phyloP scores from a whole-genome alignment of 2,888 invertebrate species.

The Amphipoea lucens region DNA sequence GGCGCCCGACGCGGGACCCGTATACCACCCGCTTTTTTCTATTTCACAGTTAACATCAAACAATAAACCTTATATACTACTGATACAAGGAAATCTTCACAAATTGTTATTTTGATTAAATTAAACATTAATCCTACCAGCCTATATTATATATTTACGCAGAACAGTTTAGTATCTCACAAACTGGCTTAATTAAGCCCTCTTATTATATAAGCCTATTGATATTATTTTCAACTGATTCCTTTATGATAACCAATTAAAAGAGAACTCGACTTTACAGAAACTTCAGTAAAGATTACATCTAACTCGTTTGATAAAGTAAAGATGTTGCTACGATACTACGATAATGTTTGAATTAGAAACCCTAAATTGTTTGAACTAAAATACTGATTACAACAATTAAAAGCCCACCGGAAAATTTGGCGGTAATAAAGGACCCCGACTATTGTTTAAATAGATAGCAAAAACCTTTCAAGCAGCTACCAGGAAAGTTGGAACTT shows the following conservation, averaged over 20 bases:
- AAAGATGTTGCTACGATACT: slow-evolving; percentile 37
- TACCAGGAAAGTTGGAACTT: slow-evolving; percentile 81
- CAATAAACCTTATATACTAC: slow-evolving; percentile 36
- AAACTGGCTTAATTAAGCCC: slow-evolving; percentile 42
- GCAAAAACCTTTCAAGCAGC: slow-evolving; percentile 82
- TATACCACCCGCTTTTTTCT: slow-evolving; percentile 75
- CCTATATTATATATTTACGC: not conserved
- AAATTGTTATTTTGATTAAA: slow-evolving; percentile 21
- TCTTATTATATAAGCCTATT: slow-evolving; percentile 50
- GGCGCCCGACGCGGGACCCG: slow-evolving; percentile 67
- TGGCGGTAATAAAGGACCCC: slow-evolving; percentile 77
- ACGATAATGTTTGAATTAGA: slow-evolving; percentile 50
- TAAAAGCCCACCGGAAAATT: slow-evolving; percentile 69
- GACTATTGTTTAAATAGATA: slow-evolving; percentile 85
- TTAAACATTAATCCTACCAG: slow-evolving; percentile 4
- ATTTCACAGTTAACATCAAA: slow-evolving; percentile 73
- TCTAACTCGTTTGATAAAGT: slow-evolving; percentile 39
- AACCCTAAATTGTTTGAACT: slow-evolving; percentile 50
- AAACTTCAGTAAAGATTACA: slow-evolving; percentile 43
- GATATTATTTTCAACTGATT: slow-evolving; percentile 45
- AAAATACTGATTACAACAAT: slow-evolving; percentile 51
- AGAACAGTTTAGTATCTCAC: slow-evolving; percentile 17
- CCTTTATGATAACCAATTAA: slow-evolving; percentile 45
- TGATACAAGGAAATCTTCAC: slow-evolving; percentile 19
- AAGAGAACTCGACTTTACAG: slow-evolving; percentile 15